Percentiles rank a stretch among this genome's conserved stretches.
phyloP scores from a whole-genome alignment of 2,888 invertebrate genomes.

The Parnassius mnemosyne region DNA sequence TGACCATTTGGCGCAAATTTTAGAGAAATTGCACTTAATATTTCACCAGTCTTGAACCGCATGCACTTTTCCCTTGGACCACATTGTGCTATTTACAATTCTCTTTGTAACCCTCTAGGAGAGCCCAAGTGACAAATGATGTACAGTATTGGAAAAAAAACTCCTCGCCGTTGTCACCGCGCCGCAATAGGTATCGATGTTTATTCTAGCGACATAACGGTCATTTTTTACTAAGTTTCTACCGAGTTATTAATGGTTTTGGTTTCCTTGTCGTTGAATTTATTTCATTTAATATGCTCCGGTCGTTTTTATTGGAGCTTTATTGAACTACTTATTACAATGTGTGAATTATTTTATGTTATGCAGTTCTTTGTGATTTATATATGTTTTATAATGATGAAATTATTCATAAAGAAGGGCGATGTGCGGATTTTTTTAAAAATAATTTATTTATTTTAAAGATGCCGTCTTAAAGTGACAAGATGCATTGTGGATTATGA shows the following conservation, averaged over 20 bases:
- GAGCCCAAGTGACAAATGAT: constrained; percentile 72
- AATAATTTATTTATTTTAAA: too few species aligned
- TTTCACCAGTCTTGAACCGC: constrained; percentile 25
- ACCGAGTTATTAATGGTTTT: constrained; percentile 23
- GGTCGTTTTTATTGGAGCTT: constrained; percentile 13
- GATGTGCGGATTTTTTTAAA: too few species aligned
- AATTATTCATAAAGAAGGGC: too few species aligned
- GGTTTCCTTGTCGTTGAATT: constrained; percentile 23
- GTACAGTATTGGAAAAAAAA: constrained; percentile 66
- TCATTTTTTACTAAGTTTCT: constrained; percentile 20
- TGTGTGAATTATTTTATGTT: not conserved
- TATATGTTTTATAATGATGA: too few species aligned
- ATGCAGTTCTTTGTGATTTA: not conserved
- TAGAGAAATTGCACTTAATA: too few species aligned
- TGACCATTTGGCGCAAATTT: too few species aligned
- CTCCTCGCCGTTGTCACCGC: constrained; percentile 51
- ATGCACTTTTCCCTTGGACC: constrained; percentile 31
- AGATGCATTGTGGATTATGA: too few species aligned
- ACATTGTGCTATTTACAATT: constrained; percentile 48
- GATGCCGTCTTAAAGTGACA: too few species aligned
- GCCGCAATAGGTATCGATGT: constrained; percentile 34
- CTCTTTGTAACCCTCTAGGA: constrained; percentile 53
- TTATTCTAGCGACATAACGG: constrained; percentile 22
- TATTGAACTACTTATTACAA: not conserved
- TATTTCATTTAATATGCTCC: constrained; percentile 19